Evolutionary conservation across 2,113 vertebrate species (phyloP), one percentile per base, ranked within the genome.

Genomic region (Amblyopsis rosae): DNA sequence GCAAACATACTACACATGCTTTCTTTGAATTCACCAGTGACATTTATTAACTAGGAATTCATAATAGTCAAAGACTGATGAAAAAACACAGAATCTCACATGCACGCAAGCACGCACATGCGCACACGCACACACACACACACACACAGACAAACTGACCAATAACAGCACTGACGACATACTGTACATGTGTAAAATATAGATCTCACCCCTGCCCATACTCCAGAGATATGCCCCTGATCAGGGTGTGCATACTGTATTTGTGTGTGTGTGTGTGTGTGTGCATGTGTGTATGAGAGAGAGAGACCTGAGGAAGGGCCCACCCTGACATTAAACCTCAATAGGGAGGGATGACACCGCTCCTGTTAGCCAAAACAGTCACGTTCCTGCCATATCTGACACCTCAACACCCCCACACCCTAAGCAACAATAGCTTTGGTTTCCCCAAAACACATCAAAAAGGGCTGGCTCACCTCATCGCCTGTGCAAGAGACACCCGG

Each of bases 221-320:
- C 63, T 54, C 63, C 12, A 41, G 63, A 54, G 49, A 45, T 2
- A 7, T 47, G 5, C 35, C 32, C 16, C 50, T 9, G 9, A 10
- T 17, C 46, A 55, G 35, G 50, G 49, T 65, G 49, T 53, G 33
- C 47, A 1, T 62, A 60, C 64, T 32, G 61, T 48, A 16, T 7
- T 7, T 49, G 46, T 48, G 46, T 48, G 45, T 19, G 60, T 62
- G 41, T 48, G n/a, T 47, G 2, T 9, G 33, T 45, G 35, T 8
- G 59, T 46, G 59, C 45, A 6, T 61, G 59, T 19, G 58, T 12
- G 7, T 15, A 4, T 26, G 26, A 35, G 57, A 35, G 55, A 10
- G 56, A 19, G 16, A 19, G 16, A 19, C 2, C 11, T 67, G 67
- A 82, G 85, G 83, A 86, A 86, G 81, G 67, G 50, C 59, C 80